Base-by-base conservation (phyloP, 2,113 vertebrate genomes). In the Spizaetus ornatus region DNA sequence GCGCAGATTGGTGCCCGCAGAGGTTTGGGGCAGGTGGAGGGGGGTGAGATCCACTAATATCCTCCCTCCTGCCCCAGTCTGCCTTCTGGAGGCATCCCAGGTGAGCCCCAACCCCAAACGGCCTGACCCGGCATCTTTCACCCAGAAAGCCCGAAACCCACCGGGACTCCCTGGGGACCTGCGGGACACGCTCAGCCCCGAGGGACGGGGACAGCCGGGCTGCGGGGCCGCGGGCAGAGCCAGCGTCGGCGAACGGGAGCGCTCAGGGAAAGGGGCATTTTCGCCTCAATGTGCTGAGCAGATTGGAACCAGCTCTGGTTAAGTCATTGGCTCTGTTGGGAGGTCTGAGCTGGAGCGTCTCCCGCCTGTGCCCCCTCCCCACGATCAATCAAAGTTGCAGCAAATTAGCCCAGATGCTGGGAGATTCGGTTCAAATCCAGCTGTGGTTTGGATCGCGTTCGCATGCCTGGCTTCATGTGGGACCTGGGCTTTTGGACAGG, bases 391-490 rank as follows among this genome's bases (percentile, higher is more conserved):
- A 97, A 90, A 86, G 88, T 78, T 95, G 95, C 96, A 96, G 96
- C 96, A 91, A 97, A 93, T 95, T 87, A 93, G 96, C 97, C 95
- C 97, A 97, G 96, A 97, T 97, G 97, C 97, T 63, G 96, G 96
- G 95, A 96, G 96, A 93, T 88, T 88, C 72, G 91, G 95, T 94
- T 93, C 96, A 91, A 94, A 86, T 92, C 93, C 97, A 97, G 97
- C 96, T 96, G 97, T 93, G 96, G 96, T 95, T 97, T 96, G 96
- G 96, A 97, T 94, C 81, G 91, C 85, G 56, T 90, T 96, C 74
- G 53, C 96, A 94, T 79, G 96, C 92, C 92, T 90, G 97, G 96
- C 95, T 96, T 88, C 96, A 95, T 96, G 96, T 96, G 95, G 93
- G 95, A 93, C 95, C 93, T 82, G 93, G 94, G 95, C 87, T 88